These are phyloP conservation scores for Meloidogyne floridensis DNA, from an alignment of 1,140 invertebrate species.

Conservation along the genomic window DNA sequence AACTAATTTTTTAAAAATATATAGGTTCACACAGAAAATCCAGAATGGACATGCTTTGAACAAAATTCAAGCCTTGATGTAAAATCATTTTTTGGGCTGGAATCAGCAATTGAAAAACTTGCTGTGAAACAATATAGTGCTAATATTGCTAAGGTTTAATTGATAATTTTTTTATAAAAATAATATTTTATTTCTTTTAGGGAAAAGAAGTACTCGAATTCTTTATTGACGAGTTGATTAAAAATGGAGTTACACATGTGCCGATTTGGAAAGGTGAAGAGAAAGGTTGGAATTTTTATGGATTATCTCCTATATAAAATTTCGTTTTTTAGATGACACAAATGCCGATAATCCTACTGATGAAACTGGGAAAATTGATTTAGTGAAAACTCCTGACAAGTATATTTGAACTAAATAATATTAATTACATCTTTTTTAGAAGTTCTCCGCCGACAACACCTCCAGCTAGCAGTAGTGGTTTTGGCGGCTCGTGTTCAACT, in stretches of 20 bases:
- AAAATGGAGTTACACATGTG: conserved; percentile 78
- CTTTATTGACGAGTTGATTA: conserved; percentile 80
- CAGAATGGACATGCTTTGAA: conserved; percentile 94
- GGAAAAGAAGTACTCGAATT: conserved; percentile 93
- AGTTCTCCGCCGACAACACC: conserved; percentile 33
- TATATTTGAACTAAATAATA: not conserved
- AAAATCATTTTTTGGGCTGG: conserved; percentile 94
- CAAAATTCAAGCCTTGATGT: conserved; percentile 89
- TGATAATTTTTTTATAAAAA: not conserved
- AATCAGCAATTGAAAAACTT: conserved; percentile 90
- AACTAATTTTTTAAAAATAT: conserved; percentile 4
- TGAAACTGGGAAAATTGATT: conserved; percentile 5
- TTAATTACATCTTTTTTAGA: not conserved
- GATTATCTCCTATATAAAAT: not conserved
- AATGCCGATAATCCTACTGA: not conserved
- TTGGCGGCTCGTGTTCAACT: conserved; percentile 7
- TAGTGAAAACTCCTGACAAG: conserved; percentile 33
- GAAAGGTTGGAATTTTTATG: not conserved
- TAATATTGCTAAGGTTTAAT: conserved; percentile 80
- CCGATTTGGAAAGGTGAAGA: conserved; percentile 64
- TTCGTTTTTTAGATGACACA: conserved; percentile 32
- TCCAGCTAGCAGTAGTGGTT: not conserved
- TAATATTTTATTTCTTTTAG: conserved; percentile 66
- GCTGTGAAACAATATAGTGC: conserved; percentile 94
- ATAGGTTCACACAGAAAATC: conserved; percentile 89